Evolutionary conservation across 1,140 invertebrate genomes (phyloP).

Genomic region (Heliconius hermathena): DNA sequence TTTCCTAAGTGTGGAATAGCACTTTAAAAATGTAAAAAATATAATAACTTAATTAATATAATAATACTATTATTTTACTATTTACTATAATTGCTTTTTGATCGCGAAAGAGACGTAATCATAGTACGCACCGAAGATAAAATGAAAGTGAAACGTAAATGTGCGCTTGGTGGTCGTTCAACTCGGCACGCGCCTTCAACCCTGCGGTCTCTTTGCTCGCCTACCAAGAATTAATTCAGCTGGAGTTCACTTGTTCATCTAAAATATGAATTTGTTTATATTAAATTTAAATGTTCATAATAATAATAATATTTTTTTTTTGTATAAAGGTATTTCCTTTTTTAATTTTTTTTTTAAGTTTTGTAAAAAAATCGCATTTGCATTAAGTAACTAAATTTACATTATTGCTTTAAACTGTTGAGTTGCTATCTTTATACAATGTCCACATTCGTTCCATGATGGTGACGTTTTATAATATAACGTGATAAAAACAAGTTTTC

Average conservation of each 20-base stretch:
- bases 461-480: conserved; percentile 28
- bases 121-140: conserved; percentile 50
- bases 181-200: conserved; percentile 72
- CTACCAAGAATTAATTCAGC: background rate
- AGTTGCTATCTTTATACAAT: conserved; percentile 26
- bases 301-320: background rate
- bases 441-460: conserved; percentile 44
- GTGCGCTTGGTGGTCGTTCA: conserved; percentile 70
- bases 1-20: too few relatives aligned
- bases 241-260: background rate
- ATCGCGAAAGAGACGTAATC: conserved; percentile 43
- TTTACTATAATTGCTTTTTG: background rate
- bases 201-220: conserved; percentile 52
- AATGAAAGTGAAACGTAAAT: conserved; percentile 72
- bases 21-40: background rate
- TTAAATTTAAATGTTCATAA: background rate
- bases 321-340: background rate
- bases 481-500: conserved; percentile 44
- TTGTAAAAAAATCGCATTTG: background rate
- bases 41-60: background rate
- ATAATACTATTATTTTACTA: conserved; percentile 5
- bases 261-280: background rate
- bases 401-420: background rate
- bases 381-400: background rate
- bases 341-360: background rate